These are phyloP conservation scores for Hemicrepidius hirtus DNA, from an alignment of 2,888 invertebrate genomes.

Conservation along the genomic window DNA sequence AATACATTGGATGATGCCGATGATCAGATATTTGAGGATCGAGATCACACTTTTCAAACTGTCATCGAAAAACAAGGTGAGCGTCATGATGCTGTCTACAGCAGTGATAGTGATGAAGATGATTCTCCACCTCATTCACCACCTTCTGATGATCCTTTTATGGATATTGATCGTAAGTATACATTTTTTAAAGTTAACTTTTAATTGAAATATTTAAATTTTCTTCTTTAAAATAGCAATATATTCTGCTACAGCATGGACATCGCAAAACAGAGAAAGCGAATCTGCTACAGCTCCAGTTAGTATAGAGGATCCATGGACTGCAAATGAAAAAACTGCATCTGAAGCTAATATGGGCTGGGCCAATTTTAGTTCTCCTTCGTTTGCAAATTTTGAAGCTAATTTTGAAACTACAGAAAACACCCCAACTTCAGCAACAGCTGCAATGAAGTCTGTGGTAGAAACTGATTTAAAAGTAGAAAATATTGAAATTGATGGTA, in stretches of 20 bases:
- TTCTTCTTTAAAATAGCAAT: conserved; percentile 39
- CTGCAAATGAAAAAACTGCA: conserved; percentile 53
- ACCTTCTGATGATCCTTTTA: conserved; percentile 68
- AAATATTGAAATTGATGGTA: conserved; percentile 56
- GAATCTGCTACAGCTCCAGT: conserved; percentile 56
- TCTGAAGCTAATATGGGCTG: conserved; percentile 64
- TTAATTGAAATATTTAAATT: too few species aligned
- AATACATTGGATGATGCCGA: conserved; percentile 67
- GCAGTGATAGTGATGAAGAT: conserved; percentile 73
- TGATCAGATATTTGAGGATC: conserved; percentile 72
- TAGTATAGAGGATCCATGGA: conserved; percentile 63
- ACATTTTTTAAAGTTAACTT: too few species aligned
- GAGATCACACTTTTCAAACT: conserved; percentile 72
- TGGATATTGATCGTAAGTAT: conserved; percentile 71
- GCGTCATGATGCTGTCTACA: conserved; percentile 69
- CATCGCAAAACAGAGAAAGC: conserved; percentile 61
- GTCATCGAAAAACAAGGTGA: conserved; percentile 71
- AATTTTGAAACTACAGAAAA: conserved; percentile 56
- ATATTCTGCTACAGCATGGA: conserved; percentile 67
- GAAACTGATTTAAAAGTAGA: conserved; percentile 61
- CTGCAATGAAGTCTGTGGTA: conserved; percentile 38
- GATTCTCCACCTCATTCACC: conserved; percentile 62
- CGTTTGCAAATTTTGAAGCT: conserved; percentile 63
- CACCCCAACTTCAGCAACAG: not conserved
- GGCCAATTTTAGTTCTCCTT: conserved; percentile 71